Base-by-base conservation (phyloP, 2,113 vertebrate species). In the Toxotes jaculatrix region DNA sequence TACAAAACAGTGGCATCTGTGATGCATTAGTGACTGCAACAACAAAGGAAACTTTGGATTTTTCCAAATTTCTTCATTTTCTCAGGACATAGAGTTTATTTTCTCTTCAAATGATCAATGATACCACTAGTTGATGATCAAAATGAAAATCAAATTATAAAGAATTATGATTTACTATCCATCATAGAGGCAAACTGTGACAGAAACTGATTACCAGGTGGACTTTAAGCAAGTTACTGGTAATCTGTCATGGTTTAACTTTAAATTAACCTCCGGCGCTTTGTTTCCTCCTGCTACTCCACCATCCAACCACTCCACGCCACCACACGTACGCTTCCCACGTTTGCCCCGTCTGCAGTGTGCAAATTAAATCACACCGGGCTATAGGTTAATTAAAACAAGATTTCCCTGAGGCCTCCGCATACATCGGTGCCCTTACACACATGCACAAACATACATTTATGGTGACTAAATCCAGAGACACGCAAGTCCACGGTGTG, bases 371-470 rank as follows among this genome's bases (percentile, higher is more conserved):
- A 93, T 91, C 89, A 89, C 67, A 64, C 81, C 77, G 84, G 85
- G 85, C 82, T 90, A 90, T 77, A 80, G 88, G 88, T 92, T 93
- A 92, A 95, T 93, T 94, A 92, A 88, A 86, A 70, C 84, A n/a
- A 75, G 69, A 87, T 90, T 91, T 91, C 89, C 92, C 92, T 12
- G 53, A 87, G 93, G 92, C 90, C 62, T 62, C 62, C 43, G 74
- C 90, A 83, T 90, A 83, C 83, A 73, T 78, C 23, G 61, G n/a
- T 68, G 79, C 74, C 77, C 83, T 80, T 42, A 72, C 55, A 56
- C 86, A 67, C 71, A 61, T 34, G 64, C 16, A 80, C 79, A 89
- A 74, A 88, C 72, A 84, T 84, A 71, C 74, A 77, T 86, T 66
- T 21, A 49, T 59, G 42, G 57, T 27, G 51, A 62, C 32, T 60